Evolutionary conservation across 2,888 invertebrate species (phyloP).

Genomic region (Drosophila kokeensis): DNA sequence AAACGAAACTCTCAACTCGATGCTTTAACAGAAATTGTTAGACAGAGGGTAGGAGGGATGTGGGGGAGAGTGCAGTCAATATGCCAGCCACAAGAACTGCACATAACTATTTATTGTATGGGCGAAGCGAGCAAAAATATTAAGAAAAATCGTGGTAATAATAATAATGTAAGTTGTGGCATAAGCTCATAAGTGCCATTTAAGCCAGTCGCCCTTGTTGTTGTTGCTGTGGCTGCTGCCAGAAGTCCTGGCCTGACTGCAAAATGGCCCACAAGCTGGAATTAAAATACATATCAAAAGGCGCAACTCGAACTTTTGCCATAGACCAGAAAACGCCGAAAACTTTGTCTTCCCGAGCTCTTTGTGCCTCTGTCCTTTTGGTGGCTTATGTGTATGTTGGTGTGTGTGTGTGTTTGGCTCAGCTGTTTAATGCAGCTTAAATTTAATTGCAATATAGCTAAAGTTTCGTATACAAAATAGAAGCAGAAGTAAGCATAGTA

Average conservation of each 20-base stretch:
- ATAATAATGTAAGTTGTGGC: constrained; percentile 81
- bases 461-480: constrained; percentile 61
- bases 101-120: constrained; percentile 76
- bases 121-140: constrained; percentile 41
- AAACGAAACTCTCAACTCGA: constrained; percentile 47
- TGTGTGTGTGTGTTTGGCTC: constrained; percentile 43
- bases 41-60: not conserved
- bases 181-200: constrained; percentile 81
- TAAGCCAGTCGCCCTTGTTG: constrained; percentile 65
- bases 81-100: constrained; percentile 40
- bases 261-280: constrained; percentile 72
- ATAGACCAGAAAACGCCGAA: constrained; percentile 67
- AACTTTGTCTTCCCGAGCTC: constrained; percentile 72
- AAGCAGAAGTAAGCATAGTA: constrained; percentile 20
- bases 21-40: constrained; percentile 7
- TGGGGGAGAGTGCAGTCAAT: constrained; percentile 23
- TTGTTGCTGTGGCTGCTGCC: constrained; percentile 40
- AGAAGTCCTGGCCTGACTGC: constrained; percentile 63
- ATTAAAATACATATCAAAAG: constrained; percentile 81
- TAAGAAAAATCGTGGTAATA: constrained; percentile 70
- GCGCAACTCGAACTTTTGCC: constrained; percentile 74
- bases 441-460: constrained; percentile 81
- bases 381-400: constrained; percentile 19
- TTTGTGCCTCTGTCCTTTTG: constrained; percentile 28
- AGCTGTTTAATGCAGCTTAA: constrained; percentile 81